Evolutionary conservation across 2,888 invertebrate species (phyloP).

Genomic region (Phaedon cochleariae): DNA sequence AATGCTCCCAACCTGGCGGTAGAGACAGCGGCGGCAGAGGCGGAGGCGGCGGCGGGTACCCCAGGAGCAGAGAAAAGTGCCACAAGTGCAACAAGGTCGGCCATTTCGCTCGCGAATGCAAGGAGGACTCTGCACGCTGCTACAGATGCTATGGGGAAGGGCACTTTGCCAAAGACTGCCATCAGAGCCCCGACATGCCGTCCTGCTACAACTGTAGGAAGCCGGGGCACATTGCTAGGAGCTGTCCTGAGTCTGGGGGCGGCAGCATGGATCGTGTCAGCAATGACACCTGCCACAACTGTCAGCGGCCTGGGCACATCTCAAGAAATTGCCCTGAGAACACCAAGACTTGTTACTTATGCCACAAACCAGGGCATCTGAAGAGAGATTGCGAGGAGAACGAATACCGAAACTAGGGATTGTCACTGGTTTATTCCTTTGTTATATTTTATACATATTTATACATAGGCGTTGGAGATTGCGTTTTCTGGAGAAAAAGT

Average conservation of each 20-base stretch:
- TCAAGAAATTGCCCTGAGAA: slow-evolving; percentile 84
- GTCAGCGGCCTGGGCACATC: slow-evolving; percentile 92
- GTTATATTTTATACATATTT: slow-evolving; percentile 42
- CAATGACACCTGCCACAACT: slow-evolving; percentile 88
- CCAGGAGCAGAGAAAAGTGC: slow-evolving; percentile 82
- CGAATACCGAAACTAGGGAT: slow-evolving; percentile 68
- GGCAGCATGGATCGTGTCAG: slow-evolving; percentile 47
- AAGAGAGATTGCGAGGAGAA: slow-evolving; percentile 89
- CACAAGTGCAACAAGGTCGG: slow-evolving; percentile 95
- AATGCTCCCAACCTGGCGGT: slow-evolving; percentile 81
- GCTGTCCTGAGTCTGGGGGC: slow-evolving; percentile 77
- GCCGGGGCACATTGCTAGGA: slow-evolving; percentile 90
- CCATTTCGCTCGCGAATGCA: slow-evolving; percentile 93
- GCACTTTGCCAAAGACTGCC: slow-evolving; percentile 93
- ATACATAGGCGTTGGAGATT: slow-evolving; percentile 34
- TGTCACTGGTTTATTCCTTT: slow-evolving; percentile 38
- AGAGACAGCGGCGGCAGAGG: slow-evolving; percentile 64
- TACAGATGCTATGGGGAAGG: slow-evolving; percentile 92
- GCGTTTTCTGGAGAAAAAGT: slow-evolving; percentile 26
- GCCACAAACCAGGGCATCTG: slow-evolving; percentile 91
- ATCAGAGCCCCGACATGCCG: slow-evolving; percentile 79
- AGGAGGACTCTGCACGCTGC: slow-evolving; percentile 90
- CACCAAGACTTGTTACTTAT: slow-evolving; percentile 91
- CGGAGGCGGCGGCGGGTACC: slow-evolving; percentile 57
- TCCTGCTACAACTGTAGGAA: slow-evolving; percentile 97